Conservation (phyloP, 2,113 vertebrate genomes). For the Bufo bufo region DNA sequence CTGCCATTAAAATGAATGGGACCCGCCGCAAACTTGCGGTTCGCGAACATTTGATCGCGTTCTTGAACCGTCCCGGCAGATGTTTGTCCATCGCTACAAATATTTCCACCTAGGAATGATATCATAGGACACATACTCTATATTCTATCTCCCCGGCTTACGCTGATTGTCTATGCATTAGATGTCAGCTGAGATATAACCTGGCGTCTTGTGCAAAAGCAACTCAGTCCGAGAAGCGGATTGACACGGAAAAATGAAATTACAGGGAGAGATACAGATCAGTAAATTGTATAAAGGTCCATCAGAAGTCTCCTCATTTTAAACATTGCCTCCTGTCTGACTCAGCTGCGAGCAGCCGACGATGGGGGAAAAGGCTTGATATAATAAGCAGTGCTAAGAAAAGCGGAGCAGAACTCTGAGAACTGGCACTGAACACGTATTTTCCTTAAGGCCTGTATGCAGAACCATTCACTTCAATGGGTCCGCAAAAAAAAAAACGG, state of each 20-base stretch:
- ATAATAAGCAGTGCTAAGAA: background rate
- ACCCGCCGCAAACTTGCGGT: too few species aligned
- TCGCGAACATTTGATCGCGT: too few species aligned
- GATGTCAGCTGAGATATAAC: background rate
- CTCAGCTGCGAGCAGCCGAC: constrained; percentile 4
- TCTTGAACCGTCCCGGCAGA: too few species aligned
- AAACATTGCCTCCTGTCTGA: constrained; percentile 27
- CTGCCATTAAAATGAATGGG: too few species aligned
- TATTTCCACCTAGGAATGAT: too few species aligned
- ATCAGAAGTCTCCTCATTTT: constrained; percentile 12
- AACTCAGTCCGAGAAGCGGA: constrained; percentile 9
- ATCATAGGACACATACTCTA: background rate
- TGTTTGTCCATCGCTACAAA: too few species aligned
- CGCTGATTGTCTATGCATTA: background rate
- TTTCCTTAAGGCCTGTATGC: background rate
- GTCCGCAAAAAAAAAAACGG: too few species aligned
- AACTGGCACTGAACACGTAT: background rate
- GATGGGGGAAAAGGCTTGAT: constrained; percentile 8
- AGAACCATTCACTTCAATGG: too few species aligned
- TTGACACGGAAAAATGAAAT: constrained; percentile 38
- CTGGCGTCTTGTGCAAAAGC: background rate
- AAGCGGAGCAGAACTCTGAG: background rate
- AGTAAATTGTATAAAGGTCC: constrained; percentile 40
- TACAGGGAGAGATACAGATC: constrained; percentile 24
- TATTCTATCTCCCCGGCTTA: background rate